Base-by-base conservation (phyloP, 1,140 invertebrate species). In the Drosophila insularis region DNA sequence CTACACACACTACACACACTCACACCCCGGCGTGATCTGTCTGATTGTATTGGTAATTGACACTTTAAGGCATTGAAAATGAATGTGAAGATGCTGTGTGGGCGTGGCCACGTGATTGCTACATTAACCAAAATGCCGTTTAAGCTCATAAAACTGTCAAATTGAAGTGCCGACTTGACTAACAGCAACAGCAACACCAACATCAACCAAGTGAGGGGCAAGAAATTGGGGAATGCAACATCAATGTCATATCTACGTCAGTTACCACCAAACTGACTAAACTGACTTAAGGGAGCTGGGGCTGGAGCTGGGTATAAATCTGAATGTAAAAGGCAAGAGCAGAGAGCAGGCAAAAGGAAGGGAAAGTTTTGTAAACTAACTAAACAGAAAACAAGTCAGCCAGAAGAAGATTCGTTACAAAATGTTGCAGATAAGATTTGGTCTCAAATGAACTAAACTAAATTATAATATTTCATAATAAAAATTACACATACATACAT, bases 141-240 rank as follows among this genome's bases (percentile, higher is more conserved):
- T 89, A 76, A 70, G 67, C 68, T 74, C 82, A 89, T 82, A 87
- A 87, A 87, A 87, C 76, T 87, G 84, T 82, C 82, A 89, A 89
- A 74, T 58, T 69, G 79, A 89, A 82, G 75, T 76, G 82, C 69
- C 76, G 58, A 78, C 80, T 78, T 74, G 74, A 62, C 78, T 63
- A 55, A 76, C 74, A 78, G 19, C 43, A 71, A 58, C 74, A 39
- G 27, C 43, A 59, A 17, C 53, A 54, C 31, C 0, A 46, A 32
- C 2, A 1, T 7, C 35, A 63, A 1, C 56, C 10, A 35, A 58
- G 8, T 17, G 7, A 32, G 21, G 21, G 21, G 59, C 59, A 7
- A 46, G 13, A 13, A 35, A 35, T 8, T 46, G 43, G 43, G 43
- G 53, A 27, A 60, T 60, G 73, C 66, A 40, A 76, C 75, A 60